A percentile compares a stretch with the other conserved stretches of the same genome.
These are phyloP conservation scores for Halictus rubicundus DNA, from an alignment of 1,140 invertebrate species.

Conservation along the genomic window DNA sequence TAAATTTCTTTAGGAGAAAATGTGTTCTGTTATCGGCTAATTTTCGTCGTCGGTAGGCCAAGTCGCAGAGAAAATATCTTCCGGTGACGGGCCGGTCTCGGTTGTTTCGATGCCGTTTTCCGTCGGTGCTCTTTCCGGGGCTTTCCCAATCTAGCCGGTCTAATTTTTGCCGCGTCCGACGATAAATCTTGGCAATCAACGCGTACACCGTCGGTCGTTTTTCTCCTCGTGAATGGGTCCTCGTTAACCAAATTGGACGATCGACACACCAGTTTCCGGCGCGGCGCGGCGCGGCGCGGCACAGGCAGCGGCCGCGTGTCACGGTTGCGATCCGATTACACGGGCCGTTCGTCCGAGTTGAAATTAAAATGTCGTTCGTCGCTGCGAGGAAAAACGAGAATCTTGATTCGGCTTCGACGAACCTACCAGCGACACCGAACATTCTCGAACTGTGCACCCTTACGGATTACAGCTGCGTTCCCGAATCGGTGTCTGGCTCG, in stretches of 20 bases:
- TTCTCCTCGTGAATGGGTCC: constrained; percentile 22
- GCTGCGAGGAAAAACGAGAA: neutral
- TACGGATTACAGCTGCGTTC: too few relatives aligned
- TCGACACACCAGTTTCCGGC: constrained; percentile 2
- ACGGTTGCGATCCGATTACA: constrained; percentile 24
- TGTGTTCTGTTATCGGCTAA: too few relatives aligned
- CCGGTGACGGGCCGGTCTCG: neutral
- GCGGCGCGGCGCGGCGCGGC: too few relatives aligned
- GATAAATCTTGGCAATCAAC: constrained; percentile 44
- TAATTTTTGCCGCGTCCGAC: constrained; percentile 17
- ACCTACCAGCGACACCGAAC: too few relatives aligned
- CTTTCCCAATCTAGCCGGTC: neutral
- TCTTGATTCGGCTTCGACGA: neutral
- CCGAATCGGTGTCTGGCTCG: too few relatives aligned
- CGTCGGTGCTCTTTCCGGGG: neutral
- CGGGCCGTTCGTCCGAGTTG: constrained; percentile 8
- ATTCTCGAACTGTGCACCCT: too few relatives aligned
- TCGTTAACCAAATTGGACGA: constrained; percentile 54
- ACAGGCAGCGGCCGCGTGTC: neutral
- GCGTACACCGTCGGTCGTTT: constrained; percentile 14
- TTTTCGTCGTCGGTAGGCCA: neutral
- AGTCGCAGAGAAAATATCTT: neutral
- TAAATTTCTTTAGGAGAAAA: too few relatives aligned
- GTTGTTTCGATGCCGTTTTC: neutral
- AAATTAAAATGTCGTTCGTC: constrained; percentile 12